These are phyloP conservation scores for Vesta saturnalis DNA, from an alignment of 2,888 invertebrate genomes.

Conservation along the genomic window DNA sequence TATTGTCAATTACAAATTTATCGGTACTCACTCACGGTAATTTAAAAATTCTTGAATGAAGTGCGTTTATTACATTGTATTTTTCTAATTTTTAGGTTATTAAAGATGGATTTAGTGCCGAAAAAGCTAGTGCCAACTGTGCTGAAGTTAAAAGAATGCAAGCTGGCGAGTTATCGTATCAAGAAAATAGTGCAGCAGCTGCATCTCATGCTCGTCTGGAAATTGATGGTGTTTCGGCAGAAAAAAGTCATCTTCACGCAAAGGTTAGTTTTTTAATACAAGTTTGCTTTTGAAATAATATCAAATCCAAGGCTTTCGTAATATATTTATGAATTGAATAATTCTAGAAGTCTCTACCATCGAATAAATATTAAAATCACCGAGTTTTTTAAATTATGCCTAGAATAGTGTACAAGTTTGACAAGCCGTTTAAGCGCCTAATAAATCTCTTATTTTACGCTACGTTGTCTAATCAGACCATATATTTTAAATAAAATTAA, in stretches of 20 bases:
- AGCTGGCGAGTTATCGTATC: slow-evolving; percentile 83
- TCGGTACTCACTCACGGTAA: neutral
- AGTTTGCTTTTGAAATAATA: too few species aligned
- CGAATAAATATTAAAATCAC: too few species aligned
- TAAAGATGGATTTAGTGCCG: slow-evolving; percentile 84
- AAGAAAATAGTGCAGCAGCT: slow-evolving; percentile 81
- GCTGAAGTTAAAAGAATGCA: slow-evolving; percentile 80
- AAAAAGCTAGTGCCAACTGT: slow-evolving; percentile 77
- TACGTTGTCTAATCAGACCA: too few species aligned
- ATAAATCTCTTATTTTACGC: too few species aligned
- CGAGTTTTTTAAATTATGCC: too few species aligned
- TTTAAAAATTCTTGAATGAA: neutral
- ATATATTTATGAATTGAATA: too few species aligned
- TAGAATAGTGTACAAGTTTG: too few species aligned
- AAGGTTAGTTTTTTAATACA: slow-evolving; percentile 71
- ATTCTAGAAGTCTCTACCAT: too few species aligned
- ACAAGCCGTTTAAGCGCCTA: too few species aligned
- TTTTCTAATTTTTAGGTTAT: slow-evolving; percentile 66
- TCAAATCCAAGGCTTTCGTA: too few species aligned
- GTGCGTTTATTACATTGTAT: neutral
- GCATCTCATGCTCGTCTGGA: slow-evolving; percentile 83
- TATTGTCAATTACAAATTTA: slow-evolving; percentile 7
- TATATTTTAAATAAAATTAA: too few species aligned
- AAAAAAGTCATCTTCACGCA: slow-evolving; percentile 84
- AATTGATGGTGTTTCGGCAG: slow-evolving; percentile 85